Evolutionary conservation across 2,797 vertebrate genomes (phyloP), one percentile per base, ranked within the genome.

Genomic region (Mormyrus proboscirostris): DNA sequence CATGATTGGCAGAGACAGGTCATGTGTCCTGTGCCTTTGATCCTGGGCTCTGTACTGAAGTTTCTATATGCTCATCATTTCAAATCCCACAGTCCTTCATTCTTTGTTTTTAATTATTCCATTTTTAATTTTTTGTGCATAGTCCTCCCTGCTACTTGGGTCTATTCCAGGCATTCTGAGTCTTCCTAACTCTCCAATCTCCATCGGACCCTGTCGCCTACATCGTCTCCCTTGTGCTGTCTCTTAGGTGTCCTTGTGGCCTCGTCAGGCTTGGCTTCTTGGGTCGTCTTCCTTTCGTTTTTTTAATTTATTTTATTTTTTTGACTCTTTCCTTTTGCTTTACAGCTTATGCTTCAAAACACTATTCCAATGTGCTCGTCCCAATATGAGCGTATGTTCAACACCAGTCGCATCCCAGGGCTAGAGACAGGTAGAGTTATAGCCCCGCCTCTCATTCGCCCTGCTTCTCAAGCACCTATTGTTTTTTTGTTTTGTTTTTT

Each of bases 301-400:
- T 94, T 92, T 91, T 95, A 69, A 93, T 93, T 93, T 93, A 91
- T 57, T 55, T 76, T 90, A 87, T 94, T 90, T 92, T 91, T 96
- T 88, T 95, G 93, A 95, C 94, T 95, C 94, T 96, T 92, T 92
- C 94, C 94, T 97, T 95, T 97, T 97, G 94, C 95, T 94, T 96
- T 97, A 96, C 95, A 97, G 95, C 95, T 97, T 95, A 96, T 96
- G 95, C 95, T 95, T 95, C 95, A 95, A 94, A 95, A 96, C 94
- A 96, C 94, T 94, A 96, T 97, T 93, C 96, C 96, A 95, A 95
- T 96, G 95, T 96, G 95, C 92, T 97, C 95, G 92, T 92, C 95
- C 96, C 96, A 96, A 90, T 97, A 96, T 93, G 96, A 97, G 95
- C 93, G 88, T 93, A 95, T 95, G 94, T 97, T 97, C 96, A 97